phyloP scores from a whole-genome alignment of 2,113 vertebrate species.

The Heterotilapia buettikoferi region DNA sequence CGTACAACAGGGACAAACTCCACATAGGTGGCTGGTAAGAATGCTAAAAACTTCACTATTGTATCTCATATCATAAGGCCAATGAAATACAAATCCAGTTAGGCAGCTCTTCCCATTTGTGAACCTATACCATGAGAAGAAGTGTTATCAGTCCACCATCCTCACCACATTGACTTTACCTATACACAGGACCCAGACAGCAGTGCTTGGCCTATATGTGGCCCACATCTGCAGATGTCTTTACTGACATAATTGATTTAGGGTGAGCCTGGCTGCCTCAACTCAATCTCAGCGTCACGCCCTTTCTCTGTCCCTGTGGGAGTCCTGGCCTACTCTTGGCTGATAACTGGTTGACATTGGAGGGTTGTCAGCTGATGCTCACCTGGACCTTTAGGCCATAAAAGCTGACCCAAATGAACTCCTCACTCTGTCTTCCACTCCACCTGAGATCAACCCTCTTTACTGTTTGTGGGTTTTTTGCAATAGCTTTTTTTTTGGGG shows the following conservation, averaged over 20 bases:
- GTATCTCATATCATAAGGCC: no score
- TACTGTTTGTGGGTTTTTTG: background rate
- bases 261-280: background rate
- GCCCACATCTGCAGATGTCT: background rate
- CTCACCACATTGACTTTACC: background rate
- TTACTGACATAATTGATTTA: background rate
- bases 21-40: background rate
- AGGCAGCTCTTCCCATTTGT: background rate
- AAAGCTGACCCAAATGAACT: background rate
- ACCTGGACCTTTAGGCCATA: background rate
- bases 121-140: background rate
- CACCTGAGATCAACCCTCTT: background rate
- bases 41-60: background rate
- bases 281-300: background rate
- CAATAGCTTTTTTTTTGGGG: background rate
- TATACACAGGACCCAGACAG: background rate
- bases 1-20: background rate
- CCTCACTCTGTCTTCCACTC: background rate
- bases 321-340: background rate
- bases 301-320: background rate
- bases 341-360: background rate
- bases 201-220: background rate
- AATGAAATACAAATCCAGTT: background rate
- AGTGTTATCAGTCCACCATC: background rate
- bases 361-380: background rate